These are phyloP conservation scores for Agrotis segetum DNA, from an alignment of 2,888 invertebrate species.

Conservation along the genomic window DNA sequence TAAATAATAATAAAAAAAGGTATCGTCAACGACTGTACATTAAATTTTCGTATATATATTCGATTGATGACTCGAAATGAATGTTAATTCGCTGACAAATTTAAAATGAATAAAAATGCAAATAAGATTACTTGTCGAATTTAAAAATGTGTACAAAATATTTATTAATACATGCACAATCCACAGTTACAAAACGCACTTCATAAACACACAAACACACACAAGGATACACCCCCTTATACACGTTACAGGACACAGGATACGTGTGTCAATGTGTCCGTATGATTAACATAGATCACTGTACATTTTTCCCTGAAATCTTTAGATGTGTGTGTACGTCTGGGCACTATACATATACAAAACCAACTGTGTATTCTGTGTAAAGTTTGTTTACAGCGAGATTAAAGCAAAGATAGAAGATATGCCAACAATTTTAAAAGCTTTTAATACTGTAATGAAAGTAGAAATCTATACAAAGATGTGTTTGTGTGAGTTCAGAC, in stretches of 20 bases:
- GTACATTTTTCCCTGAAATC: conserved; percentile 61
- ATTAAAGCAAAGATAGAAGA: conserved; percentile 60
- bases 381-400: conserved; percentile 55
- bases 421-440: conserved; percentile 68
- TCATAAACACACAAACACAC: conserved; percentile 63
- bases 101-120: conserved; percentile 19
- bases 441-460: conserved; percentile 69
- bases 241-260: conserved; percentile 58
- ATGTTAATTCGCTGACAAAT: neutral
- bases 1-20: too few relatives aligned
- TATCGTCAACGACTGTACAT: neutral
- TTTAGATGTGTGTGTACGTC: conserved; percentile 42
- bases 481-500: conserved; percentile 78
- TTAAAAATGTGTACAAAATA: conserved; percentile 27
- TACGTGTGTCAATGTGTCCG: conserved; percentile 54
- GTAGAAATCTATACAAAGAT: conserved; percentile 66
- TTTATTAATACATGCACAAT: conserved; percentile 62
- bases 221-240: conserved; percentile 8
- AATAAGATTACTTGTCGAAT: conserved; percentile 30
- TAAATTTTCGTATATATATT: conserved; percentile 4
- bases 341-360: conserved; percentile 22
- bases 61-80: neutral
- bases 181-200: conserved; percentile 74
- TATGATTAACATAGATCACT: conserved; percentile 57
- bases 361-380: conserved; percentile 20